Evolutionary conservation across 2,797 vertebrate genomes (phyloP).

Genomic region (Cyclura pinguis): DNA sequence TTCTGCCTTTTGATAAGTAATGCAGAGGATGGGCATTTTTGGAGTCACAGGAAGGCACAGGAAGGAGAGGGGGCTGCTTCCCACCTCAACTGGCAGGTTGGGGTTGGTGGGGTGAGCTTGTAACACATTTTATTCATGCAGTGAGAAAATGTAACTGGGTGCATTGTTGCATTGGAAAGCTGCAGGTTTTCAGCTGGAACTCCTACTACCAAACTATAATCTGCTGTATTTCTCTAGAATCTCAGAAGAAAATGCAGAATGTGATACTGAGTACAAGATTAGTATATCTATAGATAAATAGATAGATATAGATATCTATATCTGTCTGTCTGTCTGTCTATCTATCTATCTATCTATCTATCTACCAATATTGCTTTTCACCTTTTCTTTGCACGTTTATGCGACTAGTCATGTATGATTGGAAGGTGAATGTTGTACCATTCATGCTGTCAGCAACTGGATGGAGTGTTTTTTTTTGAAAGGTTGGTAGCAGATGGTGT

Average conservation of each 20-base stretch:
- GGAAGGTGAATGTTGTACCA: not conserved
- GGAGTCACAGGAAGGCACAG: not conserved
- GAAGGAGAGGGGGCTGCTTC: not conserved
- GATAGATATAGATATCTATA: no score
- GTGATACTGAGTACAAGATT: not conserved
- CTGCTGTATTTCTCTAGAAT: not conserved
- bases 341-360: no score
- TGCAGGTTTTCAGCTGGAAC: not conserved
- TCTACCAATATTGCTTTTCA: not conserved
- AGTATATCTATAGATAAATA: no score
- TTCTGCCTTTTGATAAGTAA: not conserved
- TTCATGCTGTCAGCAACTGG: not conserved
- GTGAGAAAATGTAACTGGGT: not conserved
- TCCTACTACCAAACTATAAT: not conserved
- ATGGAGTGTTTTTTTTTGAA: not conserved
- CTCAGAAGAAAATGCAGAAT: not conserved
- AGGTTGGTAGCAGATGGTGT: no score
- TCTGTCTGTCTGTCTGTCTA: no score
- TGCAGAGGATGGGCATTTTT: conserved; percentile 32
- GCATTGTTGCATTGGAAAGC: no score
- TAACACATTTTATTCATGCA: not conserved
- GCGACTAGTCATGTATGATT: not conserved
- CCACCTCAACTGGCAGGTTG: not conserved
- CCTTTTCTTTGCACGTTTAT: not conserved
- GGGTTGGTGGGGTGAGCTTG: not conserved